Percentiles rank a stretch among this genome's conserved stretches.
These are phyloP conservation scores for Limulus polyphemus DNA, from an alignment of 2,888 invertebrate species.

Conservation along the genomic window DNA sequence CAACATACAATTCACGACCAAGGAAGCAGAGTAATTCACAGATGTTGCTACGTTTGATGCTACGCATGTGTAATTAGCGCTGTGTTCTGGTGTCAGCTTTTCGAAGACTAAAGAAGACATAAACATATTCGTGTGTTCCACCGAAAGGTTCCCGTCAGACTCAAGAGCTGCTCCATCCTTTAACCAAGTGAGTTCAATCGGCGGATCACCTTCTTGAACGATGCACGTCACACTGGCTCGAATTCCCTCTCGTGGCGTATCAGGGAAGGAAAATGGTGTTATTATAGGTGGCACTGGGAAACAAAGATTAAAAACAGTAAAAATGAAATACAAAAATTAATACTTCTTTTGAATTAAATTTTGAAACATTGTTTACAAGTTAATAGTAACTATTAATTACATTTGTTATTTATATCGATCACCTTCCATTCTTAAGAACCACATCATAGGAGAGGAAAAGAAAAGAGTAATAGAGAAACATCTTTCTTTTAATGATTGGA, in stretches of 20 bases:
- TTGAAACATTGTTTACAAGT: too few species aligned
- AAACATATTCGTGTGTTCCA: constrained; percentile 23
- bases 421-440: too few species aligned
- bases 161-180: constrained; percentile 22
- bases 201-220: constrained; percentile 27
- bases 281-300: constrained; percentile 26
- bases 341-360: too few species aligned
- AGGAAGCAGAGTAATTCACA: constrained; percentile 32
- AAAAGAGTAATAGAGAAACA: too few species aligned
- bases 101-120: constrained; percentile 21
- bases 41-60: constrained; percentile 32
- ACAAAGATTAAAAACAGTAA: constrained; percentile 1
- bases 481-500: too few species aligned
- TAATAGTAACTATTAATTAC: too few species aligned
- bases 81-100: constrained; percentile 17
- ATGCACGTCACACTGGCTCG: constrained; percentile 27
- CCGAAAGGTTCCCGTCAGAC: constrained; percentile 16
- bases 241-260: constrained; percentile 26
- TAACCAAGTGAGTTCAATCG: constrained; percentile 26
- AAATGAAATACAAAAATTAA: too few species aligned
- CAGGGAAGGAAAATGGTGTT: constrained; percentile 25
- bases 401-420: too few species aligned
- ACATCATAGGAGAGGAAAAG: too few species aligned
- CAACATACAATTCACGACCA: constrained; percentile 39
- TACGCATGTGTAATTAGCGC: constrained; percentile 34